Evolutionary conservation across 2,888 invertebrate species (phyloP), one percentile per base, ranked within the genome.

Genomic region (Dicycla oo): DNA sequence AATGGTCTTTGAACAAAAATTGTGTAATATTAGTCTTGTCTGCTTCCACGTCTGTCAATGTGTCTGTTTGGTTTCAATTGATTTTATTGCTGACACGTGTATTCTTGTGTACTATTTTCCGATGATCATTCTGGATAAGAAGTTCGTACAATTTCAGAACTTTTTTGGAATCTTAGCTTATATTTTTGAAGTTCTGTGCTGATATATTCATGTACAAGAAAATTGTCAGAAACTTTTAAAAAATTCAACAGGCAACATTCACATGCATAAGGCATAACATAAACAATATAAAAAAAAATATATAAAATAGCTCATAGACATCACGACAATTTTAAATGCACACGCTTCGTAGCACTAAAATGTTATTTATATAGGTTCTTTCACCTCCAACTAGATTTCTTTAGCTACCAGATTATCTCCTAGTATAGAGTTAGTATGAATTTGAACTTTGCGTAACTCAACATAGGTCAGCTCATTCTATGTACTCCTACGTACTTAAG

Each of bases 1-100:
- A 82, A 76, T 73, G 84, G 74, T 86, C 85, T 86, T 69, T 80
- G 71, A 86, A 86, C 62, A 78, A 65, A 75, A 66, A 43, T 79
- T 57, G 47, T 72, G 54, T 71, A 51, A 69, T 69, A 69, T 62
- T 51, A 57, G 53, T 70, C 43, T 47, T 49, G 61, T 60, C 54
- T 64, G 54, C n/a, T 49, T 43, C 57, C 30, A 67, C 20, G 65
- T 73, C 60, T 74, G 23, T 60, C 43, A 62, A 38, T 65, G n/a
- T n/a, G 58, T 58, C 54, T 69, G n/a, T 75, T 43, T 45, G 18
- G 62, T 53, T 58, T 56, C n/a, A 20, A 71, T 75, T 38, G 34
- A 40, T 51, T 40, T 70, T 26, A 10, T 30, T 40, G 6, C 15
- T 30, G 15, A 47, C n/a, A 34, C 13, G 34, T 71, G 47, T 43